A percentile compares a stretch with the other conserved stretches of the same genome.
phyloP scores from a whole-genome alignment of 2,888 invertebrate species.

The Asteroscopus sphinx region DNA sequence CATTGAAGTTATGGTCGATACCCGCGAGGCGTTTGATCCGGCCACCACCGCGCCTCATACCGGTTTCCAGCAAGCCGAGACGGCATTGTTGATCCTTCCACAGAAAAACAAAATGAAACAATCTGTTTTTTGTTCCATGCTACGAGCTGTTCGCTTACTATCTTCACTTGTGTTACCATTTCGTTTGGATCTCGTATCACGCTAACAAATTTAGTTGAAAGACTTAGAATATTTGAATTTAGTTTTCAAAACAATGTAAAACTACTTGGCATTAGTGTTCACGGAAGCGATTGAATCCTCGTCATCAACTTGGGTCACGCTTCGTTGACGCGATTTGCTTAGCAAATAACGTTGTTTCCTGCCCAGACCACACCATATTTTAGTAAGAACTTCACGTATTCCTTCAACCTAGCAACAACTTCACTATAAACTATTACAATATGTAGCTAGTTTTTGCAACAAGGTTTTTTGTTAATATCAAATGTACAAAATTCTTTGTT shows the following conservation, averaged over 20 bases:
- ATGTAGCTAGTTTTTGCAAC: conserved; percentile 24
- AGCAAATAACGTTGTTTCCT: conserved; percentile 76
- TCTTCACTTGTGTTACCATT: conserved; percentile 65
- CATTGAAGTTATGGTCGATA: conserved; percentile 78
- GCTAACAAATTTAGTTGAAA: conserved; percentile 15
- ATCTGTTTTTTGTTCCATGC: conserved; percentile 74
- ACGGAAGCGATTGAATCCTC: conserved; percentile 71
- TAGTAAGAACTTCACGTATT: conserved; percentile 57
- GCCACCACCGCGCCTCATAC: conserved; percentile 77
- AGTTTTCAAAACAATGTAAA: conserved; percentile 49
- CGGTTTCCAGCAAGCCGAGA: conserved; percentile 82
- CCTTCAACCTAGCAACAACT: conserved; percentile 43
- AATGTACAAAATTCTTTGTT: conserved; percentile 17
- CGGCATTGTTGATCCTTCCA: conserved; percentile 85
- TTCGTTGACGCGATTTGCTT: conserved; percentile 78
- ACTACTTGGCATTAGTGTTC: conserved; percentile 62
- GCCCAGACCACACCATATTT: conserved; percentile 57
- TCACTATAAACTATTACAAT: conserved; percentile 28
- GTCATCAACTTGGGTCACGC: conserved; percentile 75
- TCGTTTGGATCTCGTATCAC: conserved; percentile 34
- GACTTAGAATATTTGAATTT: conserved; percentile 34
- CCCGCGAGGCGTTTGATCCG: conserved; percentile 76
- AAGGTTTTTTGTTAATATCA: conserved; percentile 24
- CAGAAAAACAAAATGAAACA: conserved; percentile 85
- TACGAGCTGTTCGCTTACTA: conserved; percentile 61